Evolutionary conservation across 2,888 invertebrate genomes (phyloP), one percentile per base, ranked within the genome.

Genomic region (Hydropsyche betteni): DNA sequence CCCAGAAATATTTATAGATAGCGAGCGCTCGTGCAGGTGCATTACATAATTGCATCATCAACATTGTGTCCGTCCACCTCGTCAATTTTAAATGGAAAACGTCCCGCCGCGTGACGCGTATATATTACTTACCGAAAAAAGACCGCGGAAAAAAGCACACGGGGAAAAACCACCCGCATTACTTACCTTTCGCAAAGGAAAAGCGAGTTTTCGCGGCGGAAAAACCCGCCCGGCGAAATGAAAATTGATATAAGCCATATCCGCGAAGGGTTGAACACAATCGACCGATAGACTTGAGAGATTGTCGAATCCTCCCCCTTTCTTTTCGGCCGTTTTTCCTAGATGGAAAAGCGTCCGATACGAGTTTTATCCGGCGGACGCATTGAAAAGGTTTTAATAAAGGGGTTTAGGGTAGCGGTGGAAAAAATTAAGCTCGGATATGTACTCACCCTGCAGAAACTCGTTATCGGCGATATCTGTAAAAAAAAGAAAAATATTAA

Each of bases 391-490:
- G 34, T 64, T 33, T 61, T 24, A 64, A 24, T 64, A 64, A 64
- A 36, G 24, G 34, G 5, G 16, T 5, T 33, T 4, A 14, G 64
- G 64, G 64, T 7, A 24, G 6, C 44, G 44, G 10, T 44, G 10
- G 10, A 44, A 44, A 44, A 16, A 55, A 64, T 44, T 24, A 44
- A 69, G 38, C 8, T 74, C 14, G 1, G 10, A 5, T 24, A 24
- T 70, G 75, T 78, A 90, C 93, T 91, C 85, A 94, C 94, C 89
- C 93, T 89, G 86, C 94, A 96, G 84, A 95, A 95, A 83, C 94
- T 94, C 80, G 94, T 95, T 79, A 93, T 92, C 79, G 94, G 90
- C 68, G 95, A 94, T 82, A 96, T 94, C 93, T 94, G 91, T 78
- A 90, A 91, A 84, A 85, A 84, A 85, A 70, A 2, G 75, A 77